Conservation (phyloP, 2,888 invertebrate species). For the Anodontia alba region DNA sequence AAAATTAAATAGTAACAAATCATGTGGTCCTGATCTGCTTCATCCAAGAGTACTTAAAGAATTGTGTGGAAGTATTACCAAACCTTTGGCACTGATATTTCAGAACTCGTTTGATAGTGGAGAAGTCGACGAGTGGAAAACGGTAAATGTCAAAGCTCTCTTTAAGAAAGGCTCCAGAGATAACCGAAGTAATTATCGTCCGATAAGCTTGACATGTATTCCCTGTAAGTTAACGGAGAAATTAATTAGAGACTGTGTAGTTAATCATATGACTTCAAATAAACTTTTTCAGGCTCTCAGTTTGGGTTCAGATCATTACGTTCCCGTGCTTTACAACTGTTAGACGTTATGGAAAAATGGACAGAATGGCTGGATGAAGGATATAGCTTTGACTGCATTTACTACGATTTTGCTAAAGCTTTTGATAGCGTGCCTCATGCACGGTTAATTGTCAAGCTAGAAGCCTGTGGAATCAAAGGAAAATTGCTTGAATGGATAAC, state of each 20-base stretch:
- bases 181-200: constrained; percentile 24
- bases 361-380: constrained; percentile 32
- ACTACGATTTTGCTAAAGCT: constrained; percentile 34
- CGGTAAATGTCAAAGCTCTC: constrained; percentile 18
- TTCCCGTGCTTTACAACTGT: constrained; percentile 26
- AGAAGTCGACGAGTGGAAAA: constrained; percentile 29
- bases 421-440: constrained; percentile 33
- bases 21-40: constrained; percentile 18
- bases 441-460: constrained; percentile 30
- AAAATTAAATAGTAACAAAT: constrained; percentile 5
- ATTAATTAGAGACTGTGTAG: constrained; percentile 24
- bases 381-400: constrained; percentile 27
- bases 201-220: constrained; percentile 33
- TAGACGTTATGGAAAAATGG: constrained; percentile 28
- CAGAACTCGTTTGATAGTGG: constrained; percentile 20
- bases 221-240: constrained; percentile 38
- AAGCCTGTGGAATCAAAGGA: constrained; percentile 28
- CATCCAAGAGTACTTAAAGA: constrained; percentile 20
- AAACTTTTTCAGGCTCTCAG: constrained; percentile 22
- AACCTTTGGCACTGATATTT: constrained; percentile 18
- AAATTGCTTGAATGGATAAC: constrained; percentile 30
- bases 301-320: constrained; percentile 31
- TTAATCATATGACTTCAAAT: constrained; percentile 22
- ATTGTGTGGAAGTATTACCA: neutral
- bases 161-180: constrained; percentile 29